These are phyloP conservation scores for Cynopterus brachyotis DNA, from an alignment of 2,113 vertebrate species.

Conservation along the genomic window DNA sequence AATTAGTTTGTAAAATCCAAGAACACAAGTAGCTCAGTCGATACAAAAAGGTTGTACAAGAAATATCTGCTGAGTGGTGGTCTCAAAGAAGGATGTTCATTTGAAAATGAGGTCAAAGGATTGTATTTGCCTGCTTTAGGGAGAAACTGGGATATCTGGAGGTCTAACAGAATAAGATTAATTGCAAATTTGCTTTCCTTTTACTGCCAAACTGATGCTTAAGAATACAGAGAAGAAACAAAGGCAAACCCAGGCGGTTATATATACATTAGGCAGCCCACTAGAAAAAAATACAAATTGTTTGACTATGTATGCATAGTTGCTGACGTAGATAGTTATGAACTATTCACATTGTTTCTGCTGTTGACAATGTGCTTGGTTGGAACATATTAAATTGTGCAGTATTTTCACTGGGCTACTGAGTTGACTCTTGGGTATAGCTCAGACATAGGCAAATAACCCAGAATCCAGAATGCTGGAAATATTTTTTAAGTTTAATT, in stretches of 20 bases:
- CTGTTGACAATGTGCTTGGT: background rate
- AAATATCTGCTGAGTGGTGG: background rate
- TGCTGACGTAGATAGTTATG: background rate
- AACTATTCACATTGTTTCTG: background rate
- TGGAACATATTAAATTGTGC: background rate
- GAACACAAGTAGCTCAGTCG: background rate
- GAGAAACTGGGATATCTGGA: background rate
- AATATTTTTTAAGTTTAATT: slow-evolving; percentile 53
- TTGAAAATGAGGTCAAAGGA: background rate
- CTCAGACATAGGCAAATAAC: background rate
- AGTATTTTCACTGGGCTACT: slow-evolving; percentile 16
- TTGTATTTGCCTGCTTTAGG: background rate
- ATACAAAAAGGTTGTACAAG: background rate
- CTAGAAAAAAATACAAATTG: background rate
- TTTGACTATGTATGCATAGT: background rate
- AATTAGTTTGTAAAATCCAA: background rate
- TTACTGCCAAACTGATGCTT: background rate
- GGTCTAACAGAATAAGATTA: background rate
- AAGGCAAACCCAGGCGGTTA: background rate
- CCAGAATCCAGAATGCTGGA: background rate
- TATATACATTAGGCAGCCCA: slow-evolving; percentile 1
- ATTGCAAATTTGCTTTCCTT: slow-evolving; percentile 14
- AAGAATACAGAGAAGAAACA: background rate
- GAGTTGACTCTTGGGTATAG: background rate
- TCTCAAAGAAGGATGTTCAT: background rate